These are phyloP conservation scores for Anableps anableps DNA, from an alignment of 2,797 vertebrate species.

Conservation along the genomic window DNA sequence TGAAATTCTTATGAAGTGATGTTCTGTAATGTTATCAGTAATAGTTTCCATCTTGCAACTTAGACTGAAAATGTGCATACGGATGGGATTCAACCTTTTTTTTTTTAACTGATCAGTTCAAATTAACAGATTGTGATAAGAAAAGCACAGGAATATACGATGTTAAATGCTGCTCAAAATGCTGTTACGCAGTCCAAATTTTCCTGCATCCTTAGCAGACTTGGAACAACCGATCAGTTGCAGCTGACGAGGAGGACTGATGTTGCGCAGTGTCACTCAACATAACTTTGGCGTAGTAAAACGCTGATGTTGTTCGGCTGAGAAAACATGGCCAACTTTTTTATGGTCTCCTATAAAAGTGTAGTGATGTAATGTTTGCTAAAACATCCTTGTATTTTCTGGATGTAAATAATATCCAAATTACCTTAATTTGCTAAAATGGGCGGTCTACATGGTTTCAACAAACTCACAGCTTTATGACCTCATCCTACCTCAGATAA, in stretches of 20 bases:
- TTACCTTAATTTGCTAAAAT: background rate
- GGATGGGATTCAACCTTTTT: background rate
- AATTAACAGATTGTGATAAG: background rate
- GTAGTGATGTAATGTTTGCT: background rate
- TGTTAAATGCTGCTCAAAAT: background rate
- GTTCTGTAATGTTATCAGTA: background rate
- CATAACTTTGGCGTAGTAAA: background rate
- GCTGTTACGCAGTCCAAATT: background rate
- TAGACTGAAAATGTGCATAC: background rate
- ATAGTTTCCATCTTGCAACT: background rate
- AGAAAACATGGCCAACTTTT: too few relatives aligned
- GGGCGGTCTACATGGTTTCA: background rate
- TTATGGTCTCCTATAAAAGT: too few relatives aligned
- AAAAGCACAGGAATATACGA: background rate
- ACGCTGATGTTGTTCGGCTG: background rate
- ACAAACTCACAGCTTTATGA: background rate
- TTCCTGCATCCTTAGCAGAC: background rate
- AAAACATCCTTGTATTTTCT: background rate
- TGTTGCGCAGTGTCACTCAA: background rate
- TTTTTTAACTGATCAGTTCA: background rate
- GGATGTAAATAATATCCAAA: background rate
- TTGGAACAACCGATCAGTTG: background rate
- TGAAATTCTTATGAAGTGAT: slow-evolving; percentile 28
- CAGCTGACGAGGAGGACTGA: background rate
- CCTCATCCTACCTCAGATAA: background rate